Conservation (phyloP, 2,797 vertebrate genomes). For the Euphonia xanthogaster region DNA sequence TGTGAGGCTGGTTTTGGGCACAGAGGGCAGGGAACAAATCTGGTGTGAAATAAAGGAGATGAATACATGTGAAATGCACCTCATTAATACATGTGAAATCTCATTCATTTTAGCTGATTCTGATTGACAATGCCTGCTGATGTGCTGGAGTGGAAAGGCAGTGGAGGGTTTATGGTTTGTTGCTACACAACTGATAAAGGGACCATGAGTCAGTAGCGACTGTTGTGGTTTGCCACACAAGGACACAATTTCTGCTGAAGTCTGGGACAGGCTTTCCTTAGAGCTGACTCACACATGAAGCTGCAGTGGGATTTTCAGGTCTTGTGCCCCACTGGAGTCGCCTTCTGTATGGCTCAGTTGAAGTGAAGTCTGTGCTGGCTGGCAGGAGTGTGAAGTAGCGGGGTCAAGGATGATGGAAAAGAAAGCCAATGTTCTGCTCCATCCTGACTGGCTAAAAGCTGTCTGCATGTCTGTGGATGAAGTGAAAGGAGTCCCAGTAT, state of each 20-base stretch:
- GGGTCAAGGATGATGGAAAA: neutral
- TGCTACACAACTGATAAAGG: neutral
- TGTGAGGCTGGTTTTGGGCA: accelerated
- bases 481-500: neutral
- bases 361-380: neutral
- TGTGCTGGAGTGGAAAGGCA: neutral
- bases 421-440: neutral
- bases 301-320: neutral
- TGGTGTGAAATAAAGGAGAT: neutral
- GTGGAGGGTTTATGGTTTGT: accelerated
- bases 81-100: neutral
- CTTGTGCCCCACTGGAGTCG: neutral
- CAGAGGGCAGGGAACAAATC: neutral
- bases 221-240: neutral
- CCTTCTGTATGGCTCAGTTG: neutral
- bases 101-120: neutral
- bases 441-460: neutral
- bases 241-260: neutral
- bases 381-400: neutral
- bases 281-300: neutral
- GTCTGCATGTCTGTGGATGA: neutral
- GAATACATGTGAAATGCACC: neutral
- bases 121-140: accelerated
- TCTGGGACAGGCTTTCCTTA: neutral
- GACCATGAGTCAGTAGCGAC: neutral